Evolutionary conservation across 1,140 invertebrate species (phyloP), one percentile per base, ranked within the genome.

Genomic region (Ylistrum balloti): DNA sequence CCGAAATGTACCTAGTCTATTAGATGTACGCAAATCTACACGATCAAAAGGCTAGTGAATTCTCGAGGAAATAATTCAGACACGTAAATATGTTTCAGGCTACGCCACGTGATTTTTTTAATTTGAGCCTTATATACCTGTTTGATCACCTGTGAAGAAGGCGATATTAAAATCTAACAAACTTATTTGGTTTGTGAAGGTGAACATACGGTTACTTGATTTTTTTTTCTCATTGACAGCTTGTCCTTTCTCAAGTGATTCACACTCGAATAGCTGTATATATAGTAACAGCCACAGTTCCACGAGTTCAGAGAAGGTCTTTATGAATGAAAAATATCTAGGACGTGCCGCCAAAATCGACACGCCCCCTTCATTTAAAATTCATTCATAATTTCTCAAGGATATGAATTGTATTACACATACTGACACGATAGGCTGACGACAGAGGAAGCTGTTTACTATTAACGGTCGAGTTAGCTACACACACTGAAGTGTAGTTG

Each of bases 381-480:
- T 74, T 74, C 56, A 74, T 74, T 74, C 56, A 74, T 74, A 74
- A 74, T 74, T 74, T 74, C 56, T n/a, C 56, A 74, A 28, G 56
- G 56, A 74, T 74, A 74, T 74, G 56, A 74, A 74, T 74, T 74
- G 56, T 74, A n/a, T 74, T 74, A 74, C 56, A 74, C 56, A 74
- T 9, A 28, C 56, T 74, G 22, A n/a, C n/a, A 28, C 56, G 56
- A 74, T 74, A 74, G 56, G 56, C 56, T 28, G n/a, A 11, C n/a
- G 56, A 74, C 22, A 28, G 56, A 74, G 56, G 22, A 74, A 74
- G 20, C 13, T 74, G 56, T 74, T 74, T 74, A 74, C 56, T 74
- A 74, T 74, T 74, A 3, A 74, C 56, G 56, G 56, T 28, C 56
- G 56, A 74, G 22, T 74, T 74, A 28, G 56, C 28, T 28, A 17